Evolutionary conservation across 2,797 vertebrate species (phyloP).

Genomic region (Rhinichthys osculus): DNA sequence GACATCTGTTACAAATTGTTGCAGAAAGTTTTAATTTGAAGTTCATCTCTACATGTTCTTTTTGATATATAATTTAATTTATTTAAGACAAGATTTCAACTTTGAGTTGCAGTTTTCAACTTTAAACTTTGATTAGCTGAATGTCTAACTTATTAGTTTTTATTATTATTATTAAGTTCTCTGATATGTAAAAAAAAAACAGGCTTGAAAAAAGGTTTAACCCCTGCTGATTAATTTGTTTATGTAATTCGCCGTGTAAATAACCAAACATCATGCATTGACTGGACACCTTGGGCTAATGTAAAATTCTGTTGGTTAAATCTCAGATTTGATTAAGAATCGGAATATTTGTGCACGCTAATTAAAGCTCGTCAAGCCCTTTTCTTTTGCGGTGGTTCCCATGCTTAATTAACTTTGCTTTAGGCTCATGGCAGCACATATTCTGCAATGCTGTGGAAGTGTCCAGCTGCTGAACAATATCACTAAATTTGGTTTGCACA

Average conservation of each 20-base stretch:
- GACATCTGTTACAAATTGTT: slow-evolving; percentile 17
- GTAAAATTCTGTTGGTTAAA: slow-evolving; percentile 46
- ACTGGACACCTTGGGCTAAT: slow-evolving; percentile 46
- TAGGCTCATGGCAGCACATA: slow-evolving; percentile 41
- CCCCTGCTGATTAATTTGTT: slow-evolving; percentile 28
- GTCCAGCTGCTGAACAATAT: slow-evolving; percentile 36
- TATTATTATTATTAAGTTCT: neutral
- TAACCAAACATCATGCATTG: slow-evolving; percentile 46
- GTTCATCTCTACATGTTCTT: neutral
- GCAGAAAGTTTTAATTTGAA: neutral
- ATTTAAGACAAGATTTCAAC: neutral
- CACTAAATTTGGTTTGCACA: slow-evolving; percentile 38
- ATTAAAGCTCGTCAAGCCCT: slow-evolving; percentile 56
- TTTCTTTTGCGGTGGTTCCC: slow-evolving; percentile 40
- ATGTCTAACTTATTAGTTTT: neutral
- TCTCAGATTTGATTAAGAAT: slow-evolving; percentile 55
- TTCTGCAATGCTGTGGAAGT: slow-evolving; percentile 20
- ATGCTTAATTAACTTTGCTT: slow-evolving; percentile 47
- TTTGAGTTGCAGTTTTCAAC: neutral
- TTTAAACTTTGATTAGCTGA: neutral
- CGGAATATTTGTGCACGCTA: slow-evolving; percentile 59
- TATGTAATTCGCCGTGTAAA: slow-evolving; percentile 48
- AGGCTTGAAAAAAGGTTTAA: slow-evolving; percentile 10
- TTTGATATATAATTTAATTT: neutral
- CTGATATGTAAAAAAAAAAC: too few relatives aligned